A percentile compares a stretch with the other conserved stretches of the same genome.
Evolutionary conservation across 2,113 vertebrate genomes (phyloP).

Genomic region (Ammodytes marinus): DNA sequence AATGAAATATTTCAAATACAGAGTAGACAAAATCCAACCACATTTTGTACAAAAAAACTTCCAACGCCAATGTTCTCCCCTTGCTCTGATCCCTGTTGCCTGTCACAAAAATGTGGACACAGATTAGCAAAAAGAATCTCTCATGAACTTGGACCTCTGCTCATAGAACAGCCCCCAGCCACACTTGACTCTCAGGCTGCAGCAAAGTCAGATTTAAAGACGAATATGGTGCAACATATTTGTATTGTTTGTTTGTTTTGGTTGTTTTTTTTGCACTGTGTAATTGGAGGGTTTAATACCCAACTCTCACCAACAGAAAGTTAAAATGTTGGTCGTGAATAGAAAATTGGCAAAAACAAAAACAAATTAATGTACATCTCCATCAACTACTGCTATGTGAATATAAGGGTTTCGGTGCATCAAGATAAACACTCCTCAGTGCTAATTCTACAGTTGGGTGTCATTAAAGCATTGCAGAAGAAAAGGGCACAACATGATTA

Average conservation of each 20-base stretch:
- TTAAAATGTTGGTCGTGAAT: background rate
- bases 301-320: background rate
- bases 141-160: constrained; percentile 44
- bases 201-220: constrained; percentile 42
- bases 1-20: constrained; percentile 17
- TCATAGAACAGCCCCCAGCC: constrained; percentile 43
- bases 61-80: background rate
- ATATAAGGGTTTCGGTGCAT: background rate
- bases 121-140: constrained; percentile 11
- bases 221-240: constrained; percentile 21
- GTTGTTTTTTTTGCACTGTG: background rate
- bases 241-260: background rate
- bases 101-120: constrained; percentile 29
- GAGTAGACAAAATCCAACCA: background rate
- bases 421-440: background rate
- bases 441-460: no score
- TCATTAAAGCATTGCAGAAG: no score
- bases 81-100: background rate
- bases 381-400: background rate
- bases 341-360: no score
- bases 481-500: no score
- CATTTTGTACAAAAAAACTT: background rate
- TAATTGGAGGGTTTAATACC: background rate
- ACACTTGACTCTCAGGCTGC: constrained; percentile 29
- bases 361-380: background rate